Base-by-base conservation (phyloP, 2,888 invertebrate species). In the Phalangium opilio region DNA sequence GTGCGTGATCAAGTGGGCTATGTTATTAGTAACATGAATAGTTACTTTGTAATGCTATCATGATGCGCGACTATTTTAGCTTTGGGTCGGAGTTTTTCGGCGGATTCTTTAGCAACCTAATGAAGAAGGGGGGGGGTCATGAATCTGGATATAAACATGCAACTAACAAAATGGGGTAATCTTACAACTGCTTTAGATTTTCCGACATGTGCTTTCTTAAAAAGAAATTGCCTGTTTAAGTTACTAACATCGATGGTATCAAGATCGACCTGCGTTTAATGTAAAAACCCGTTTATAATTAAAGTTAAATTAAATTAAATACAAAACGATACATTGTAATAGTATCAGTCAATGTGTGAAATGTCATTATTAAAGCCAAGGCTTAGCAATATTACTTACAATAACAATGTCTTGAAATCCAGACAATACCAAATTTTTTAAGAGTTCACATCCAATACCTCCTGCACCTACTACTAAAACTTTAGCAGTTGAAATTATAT, bases 171-270 rank as follows among this genome's bases (percentile, higher is more conserved):
- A n/a, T n/a, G n/a, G n/a, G n/a, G n/a, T n/a, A 27, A 27, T 50
- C 49, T 48, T 52, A 70, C 69, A 59, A 64, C 57, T 27, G 95
- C 86, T 70, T 99, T 99, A 0, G 96, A 85, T 66, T 89, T 89
- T 2, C 95, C 95, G 51, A 99, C 95, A 74, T 99, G 96, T 63
- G 91, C 85, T 62, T 89, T 87, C 63, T 91, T 85, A 63, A 99
- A 99, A n/a, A 99, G 70, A 67, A 99, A 99, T 67, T 99, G 98
- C 35, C 98, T 77, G 68, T 99, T 99, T 56, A 99, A 71, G 66
- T 99, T 99, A 71, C 95, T 95, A 49, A 99, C 84, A 71, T 99
- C 98, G 65, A 99, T 99, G 0, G 96, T 98, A 66, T 99, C 98
- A 64, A 99, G 75, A 74, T 99, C 98, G 68, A 99, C 89, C 95